Evolutionary conservation across 1,140 invertebrate genomes (phyloP), one percentile per base, ranked within the genome.

Genomic region (Neotoxoptera formosana): DNA sequence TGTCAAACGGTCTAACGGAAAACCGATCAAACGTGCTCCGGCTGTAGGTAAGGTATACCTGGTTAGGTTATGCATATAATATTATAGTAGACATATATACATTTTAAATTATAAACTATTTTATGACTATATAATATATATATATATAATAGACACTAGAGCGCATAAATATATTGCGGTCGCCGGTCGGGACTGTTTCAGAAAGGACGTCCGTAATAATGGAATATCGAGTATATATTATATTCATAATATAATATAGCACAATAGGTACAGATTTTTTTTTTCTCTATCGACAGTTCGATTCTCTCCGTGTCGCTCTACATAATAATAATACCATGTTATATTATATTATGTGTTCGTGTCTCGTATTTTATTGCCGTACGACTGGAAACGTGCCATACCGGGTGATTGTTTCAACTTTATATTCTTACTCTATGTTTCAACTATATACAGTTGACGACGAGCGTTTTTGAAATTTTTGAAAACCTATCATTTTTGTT

Each of bases 1-100:
- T 87, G 84, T 87, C 84, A 47, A 47, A 87, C 45, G 14, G 14
- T 87, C 84, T 47, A 87, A 87, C 84, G 84, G 84, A 47, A 87
- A n/a, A 20, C 25, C 11, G 11, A 87, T 48, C 30, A 7, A 34
- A 76, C 60, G 60, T n/a, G 30, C 30, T 67, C 14, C 60, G n/a
- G 25, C 4, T 53, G 51, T 53, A 53, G 51, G 51, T 53, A 53
- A 17, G 17, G n/a, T 2, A 1, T 84, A 84, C 23, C 20, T 84
- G 21, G 34, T 36, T 84, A 84, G 23, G 81, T 41, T 36, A 81
- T 4, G 20, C 36, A 83, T 83, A 83, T 36, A 86, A 67, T 67
- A 67, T 53, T 7, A 23, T 83, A n/a, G n/a, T n/a, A n/a, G n/a
- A 83, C 41, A 41, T 36, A 87, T 86, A 86, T 17, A 47, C 7